Evolutionary conservation across 2,797 vertebrate genomes (phyloP), one percentile per base, ranked within the genome.

Genomic region (Thripadectes ignobilis): DNA sequence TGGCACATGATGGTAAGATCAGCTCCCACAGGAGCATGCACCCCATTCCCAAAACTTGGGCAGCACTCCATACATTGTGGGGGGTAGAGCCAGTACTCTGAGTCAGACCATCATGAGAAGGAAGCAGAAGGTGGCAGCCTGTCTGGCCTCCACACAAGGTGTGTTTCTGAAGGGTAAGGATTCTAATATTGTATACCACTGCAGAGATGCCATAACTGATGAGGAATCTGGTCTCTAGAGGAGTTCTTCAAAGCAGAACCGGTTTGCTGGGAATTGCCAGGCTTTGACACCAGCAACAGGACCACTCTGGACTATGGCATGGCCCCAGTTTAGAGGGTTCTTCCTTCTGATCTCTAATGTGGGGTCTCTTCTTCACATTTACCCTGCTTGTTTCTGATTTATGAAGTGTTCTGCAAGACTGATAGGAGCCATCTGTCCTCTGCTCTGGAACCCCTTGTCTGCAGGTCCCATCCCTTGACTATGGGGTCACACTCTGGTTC

Each of bases 1-100:
- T 99, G 99, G 99, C 98, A 96, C 59, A 98, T 99, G 85, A 98
- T 45, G 71, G 99, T 99, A 97, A 98, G 98, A 83, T 7, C 67
- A 54, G 45, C 41, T 89, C 57, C 41, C 63, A 36, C 43, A 12
- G 10, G 9, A 76, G 39, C 67, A 59, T 12, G 39, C 26, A 49
- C 27, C 20, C 46, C 13, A 1, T 21, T 32, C 83, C 71, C 30
- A 3, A 76, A 75, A 66, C 29, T 26, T 7, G 1, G 3, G 13
- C 0, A 12, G 38, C 18, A 30, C 32, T 58, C 17, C 10, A 1
- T 27, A 14, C n/a, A 2, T 22, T 34, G 16, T 1, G 0, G 32
- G 20, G 7, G 8, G 1, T 54, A 32, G 36, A 38, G 21, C 22
- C 36, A n/a, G 12, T 4, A 6, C 8, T 65, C 34, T 82, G 48